Conservation (phyloP, 2,888 invertebrate species). For the Hoplodrina ambigua region DNA sequence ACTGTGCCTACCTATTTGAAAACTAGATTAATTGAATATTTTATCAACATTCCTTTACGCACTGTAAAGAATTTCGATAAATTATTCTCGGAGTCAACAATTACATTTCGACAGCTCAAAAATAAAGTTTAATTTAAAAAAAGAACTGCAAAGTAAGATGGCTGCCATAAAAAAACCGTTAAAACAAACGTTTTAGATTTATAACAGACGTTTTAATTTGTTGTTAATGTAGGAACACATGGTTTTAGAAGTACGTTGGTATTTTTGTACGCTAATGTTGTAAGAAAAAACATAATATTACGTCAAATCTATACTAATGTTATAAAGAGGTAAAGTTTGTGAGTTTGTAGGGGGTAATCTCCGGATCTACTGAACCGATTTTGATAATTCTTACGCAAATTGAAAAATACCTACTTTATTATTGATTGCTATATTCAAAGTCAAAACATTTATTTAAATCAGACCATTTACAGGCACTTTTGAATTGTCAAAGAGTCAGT, state of each 20-base stretch:
- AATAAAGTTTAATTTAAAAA: slow-evolving; percentile 14
- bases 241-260: background rate
- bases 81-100: slow-evolving; percentile 25
- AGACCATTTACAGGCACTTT: no score
- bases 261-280: background rate
- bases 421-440: no score
- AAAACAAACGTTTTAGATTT: slow-evolving; percentile 35
- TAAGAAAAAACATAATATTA: no score
- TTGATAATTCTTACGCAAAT: no score
- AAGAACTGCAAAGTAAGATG: slow-evolving; percentile 31
- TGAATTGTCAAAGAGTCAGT: no score
- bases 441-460: no score
- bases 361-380: no score
- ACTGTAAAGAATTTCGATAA: slow-evolving; percentile 27
- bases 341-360: no score
- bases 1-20: background rate
- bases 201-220: slow-evolving; percentile 48
- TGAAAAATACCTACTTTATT: no score
- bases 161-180: slow-evolving; percentile 34
- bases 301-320: no score
- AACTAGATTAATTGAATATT: slow-evolving; percentile 4
- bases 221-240: slow-evolving; percentile 15
- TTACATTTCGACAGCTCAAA: slow-evolving; percentile 1
- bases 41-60: background rate
- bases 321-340: no score